phyloP scores from a whole-genome alignment of 2,888 invertebrate genomes.

The Bimastos eiseni region DNA sequence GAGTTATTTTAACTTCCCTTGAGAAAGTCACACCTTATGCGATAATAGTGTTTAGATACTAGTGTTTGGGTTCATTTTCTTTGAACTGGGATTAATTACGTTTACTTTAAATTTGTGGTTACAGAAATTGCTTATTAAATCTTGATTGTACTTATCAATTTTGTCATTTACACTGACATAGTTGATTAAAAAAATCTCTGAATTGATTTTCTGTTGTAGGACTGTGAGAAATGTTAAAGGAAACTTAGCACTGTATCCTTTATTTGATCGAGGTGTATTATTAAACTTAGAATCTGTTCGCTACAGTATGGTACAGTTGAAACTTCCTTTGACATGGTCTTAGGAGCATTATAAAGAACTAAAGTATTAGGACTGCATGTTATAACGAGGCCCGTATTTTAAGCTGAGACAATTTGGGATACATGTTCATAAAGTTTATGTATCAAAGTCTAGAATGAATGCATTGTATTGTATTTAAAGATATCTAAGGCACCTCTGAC shows the following conservation, averaged over 20 bases:
- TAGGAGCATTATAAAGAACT: too few relatives aligned
- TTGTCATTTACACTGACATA: neutral
- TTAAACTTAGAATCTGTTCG: neutral
- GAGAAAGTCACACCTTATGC: too few relatives aligned
- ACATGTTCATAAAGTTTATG: too few relatives aligned
- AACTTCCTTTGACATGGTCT: too few relatives aligned
- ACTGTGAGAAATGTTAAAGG: constrained; percentile 52
- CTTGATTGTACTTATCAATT: neutral
- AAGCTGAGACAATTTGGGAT: too few relatives aligned
- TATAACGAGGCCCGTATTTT: too few relatives aligned
- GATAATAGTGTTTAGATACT: too few relatives aligned
- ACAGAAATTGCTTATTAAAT: neutral
- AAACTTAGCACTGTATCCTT: constrained; percentile 54
- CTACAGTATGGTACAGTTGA: neutral
- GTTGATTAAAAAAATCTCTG: neutral
- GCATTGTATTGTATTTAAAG: too few relatives aligned
- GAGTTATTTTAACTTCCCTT: too few relatives aligned
- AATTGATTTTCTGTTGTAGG: constrained; percentile 45
- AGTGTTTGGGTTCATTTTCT: neutral
- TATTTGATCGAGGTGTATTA: neutral
- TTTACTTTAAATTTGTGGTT: neutral
- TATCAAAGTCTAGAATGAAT: too few relatives aligned
- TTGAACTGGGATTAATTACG: neutral
- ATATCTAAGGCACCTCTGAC: too few relatives aligned
- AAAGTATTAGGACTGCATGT: too few relatives aligned